A percentile compares a stretch with the other conserved stretches of the same genome.
phyloP scores from a whole-genome alignment of 1,140 invertebrate species.

The Popillia japonica region DNA sequence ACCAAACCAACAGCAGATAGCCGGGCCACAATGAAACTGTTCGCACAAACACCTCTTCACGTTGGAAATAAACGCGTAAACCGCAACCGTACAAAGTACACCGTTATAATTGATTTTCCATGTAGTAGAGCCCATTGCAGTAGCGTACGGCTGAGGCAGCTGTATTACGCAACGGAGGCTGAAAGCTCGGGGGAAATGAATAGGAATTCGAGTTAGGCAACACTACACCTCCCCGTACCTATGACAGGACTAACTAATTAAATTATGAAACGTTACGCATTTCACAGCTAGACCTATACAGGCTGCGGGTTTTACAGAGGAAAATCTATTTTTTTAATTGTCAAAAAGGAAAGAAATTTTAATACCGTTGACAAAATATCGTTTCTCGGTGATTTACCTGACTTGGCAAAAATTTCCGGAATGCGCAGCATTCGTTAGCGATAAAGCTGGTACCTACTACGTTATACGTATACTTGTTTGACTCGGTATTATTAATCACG shows the following conservation, averaged over 20 bases:
- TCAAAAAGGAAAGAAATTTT: no score
- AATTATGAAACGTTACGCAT: neutral
- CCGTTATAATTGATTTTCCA: slow-evolving; percentile 12
- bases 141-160: neutral
- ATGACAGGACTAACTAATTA: slow-evolving; percentile 15
- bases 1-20: no score
- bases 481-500: neutral
- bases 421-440: no score
- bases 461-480: no score
- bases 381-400: no score
- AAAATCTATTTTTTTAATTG: no score
- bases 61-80: neutral
- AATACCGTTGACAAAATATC: no score
- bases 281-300: neutral
- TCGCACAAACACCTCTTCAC: neutral
- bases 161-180: neutral
- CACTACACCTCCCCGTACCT: neutral
- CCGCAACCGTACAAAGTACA: neutral
- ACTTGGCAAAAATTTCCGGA: no score
- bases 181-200: neutral
- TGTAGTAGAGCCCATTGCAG: neutral
- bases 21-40: neutral
- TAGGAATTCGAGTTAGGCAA: neutral
- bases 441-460: no score
- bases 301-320: no score